Evolutionary conservation across 2,888 invertebrate genomes (phyloP).

Genomic region (Toxonevra muliebris): DNA sequence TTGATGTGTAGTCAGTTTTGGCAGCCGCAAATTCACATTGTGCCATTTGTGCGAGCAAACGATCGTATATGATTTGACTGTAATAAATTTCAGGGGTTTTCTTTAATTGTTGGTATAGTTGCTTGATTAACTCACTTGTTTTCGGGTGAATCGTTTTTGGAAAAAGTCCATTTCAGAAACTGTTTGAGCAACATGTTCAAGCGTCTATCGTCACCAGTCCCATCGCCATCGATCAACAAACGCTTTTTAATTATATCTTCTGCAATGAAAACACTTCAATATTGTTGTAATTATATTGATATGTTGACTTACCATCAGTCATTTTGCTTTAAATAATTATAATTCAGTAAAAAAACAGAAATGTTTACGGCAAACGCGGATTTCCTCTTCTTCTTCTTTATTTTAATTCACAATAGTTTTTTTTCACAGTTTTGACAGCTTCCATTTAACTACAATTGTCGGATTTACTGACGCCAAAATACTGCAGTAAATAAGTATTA

Average conservation of each 20-base stretch:
- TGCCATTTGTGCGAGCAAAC: conserved; percentile 82
- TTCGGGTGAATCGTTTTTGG: conserved; percentile 71
- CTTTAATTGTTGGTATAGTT: neutral
- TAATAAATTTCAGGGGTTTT: neutral
- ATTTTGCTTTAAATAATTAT: conserved; percentile 21
- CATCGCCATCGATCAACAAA: conserved; percentile 95
- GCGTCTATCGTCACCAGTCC: conserved; percentile 93
- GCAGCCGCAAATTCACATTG: conserved; percentile 89
- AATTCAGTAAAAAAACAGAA: neutral
- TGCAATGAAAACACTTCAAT: conserved; percentile 62
- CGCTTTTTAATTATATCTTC: conserved; percentile 94
- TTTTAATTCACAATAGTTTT: neutral
- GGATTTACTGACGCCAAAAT: neutral
- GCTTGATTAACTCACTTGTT: conserved; percentile 69
- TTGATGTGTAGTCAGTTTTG: conserved; percentile 81
- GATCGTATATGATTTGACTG: conserved; percentile 77
- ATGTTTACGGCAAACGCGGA: neutral
- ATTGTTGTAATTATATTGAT: neutral
- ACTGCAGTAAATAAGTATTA: neutral
- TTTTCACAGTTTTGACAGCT: neutral
- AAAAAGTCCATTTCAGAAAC: conserved; percentile 81
- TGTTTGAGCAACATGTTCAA: conserved; percentile 86
- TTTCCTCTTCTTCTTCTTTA: neutral
- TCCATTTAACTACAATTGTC: neutral
- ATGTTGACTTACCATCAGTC: conserved; percentile 38